A percentile compares a stretch with the other conserved stretches of the same genome.
Conservation (phyloP, 2,797 vertebrate genomes). For the Microchirus variegatus region DNA sequence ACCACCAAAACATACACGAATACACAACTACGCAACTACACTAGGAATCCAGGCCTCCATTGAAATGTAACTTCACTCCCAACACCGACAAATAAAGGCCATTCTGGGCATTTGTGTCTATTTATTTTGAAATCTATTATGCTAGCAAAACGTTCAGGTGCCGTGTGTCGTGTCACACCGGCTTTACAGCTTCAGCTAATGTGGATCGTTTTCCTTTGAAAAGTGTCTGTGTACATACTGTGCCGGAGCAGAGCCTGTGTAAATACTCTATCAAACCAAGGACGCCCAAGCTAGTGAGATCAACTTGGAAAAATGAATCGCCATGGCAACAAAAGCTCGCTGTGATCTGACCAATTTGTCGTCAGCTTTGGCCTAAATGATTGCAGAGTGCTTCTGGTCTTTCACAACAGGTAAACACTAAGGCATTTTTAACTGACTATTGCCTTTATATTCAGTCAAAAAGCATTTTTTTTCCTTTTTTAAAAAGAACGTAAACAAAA, state of each 20-base stretch:
- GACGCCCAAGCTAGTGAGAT: conserved; percentile 34
- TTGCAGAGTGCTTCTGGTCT: neutral
- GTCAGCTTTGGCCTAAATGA: conserved; percentile 7
- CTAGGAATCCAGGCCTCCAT: conserved; percentile 28
- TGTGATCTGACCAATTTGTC: conserved; percentile 25
- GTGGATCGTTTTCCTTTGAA: conserved; percentile 52
- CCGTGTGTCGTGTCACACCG: conserved; percentile 9
- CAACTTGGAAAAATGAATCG: conserved; percentile 35
- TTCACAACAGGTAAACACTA: conserved; percentile 13
- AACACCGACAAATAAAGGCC: conserved; percentile 47
- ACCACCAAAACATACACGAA: conserved; percentile 61
- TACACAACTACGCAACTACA: conserved; percentile 56
- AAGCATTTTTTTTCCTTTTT: neutral
- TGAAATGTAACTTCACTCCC: conserved; percentile 32
- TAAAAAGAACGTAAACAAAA: conserved; percentile 68
- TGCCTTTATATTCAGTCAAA: conserved; percentile 59
- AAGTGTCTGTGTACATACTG: conserved; percentile 21
- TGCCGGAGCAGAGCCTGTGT: conserved; percentile 19
- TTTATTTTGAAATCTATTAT: conserved; percentile 22
- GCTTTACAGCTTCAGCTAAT: conserved; percentile 14
- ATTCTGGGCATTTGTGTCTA: conserved; percentile 20
- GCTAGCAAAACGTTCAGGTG: conserved; percentile 22
- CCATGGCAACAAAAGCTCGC: conserved; percentile 52
- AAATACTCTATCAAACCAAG: conserved; percentile 30
- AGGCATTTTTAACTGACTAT: conserved; percentile 17